Percentiles rank a stretch among this genome's conserved stretches.
Conservation (phyloP, 2,888 invertebrate species). For the Drosophila birchii region DNA sequence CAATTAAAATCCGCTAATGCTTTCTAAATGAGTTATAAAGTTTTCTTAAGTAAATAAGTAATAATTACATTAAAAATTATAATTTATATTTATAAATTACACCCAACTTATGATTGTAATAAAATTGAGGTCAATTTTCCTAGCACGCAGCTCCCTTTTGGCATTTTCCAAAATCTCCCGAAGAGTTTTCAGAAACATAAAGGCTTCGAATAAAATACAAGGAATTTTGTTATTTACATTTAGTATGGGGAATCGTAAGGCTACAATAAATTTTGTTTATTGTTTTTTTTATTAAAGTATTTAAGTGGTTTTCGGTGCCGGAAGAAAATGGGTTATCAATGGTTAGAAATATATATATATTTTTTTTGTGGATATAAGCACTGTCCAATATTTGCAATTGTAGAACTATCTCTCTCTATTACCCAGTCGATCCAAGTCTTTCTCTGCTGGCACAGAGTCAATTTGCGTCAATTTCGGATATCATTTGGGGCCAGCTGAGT, state of each 20-base stretch:
- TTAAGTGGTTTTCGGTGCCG: not conserved
- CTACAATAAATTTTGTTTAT: constrained; percentile 5
- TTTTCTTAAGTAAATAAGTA: not conserved
- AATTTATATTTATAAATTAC: too few species aligned
- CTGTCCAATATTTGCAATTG: constrained; percentile 61
- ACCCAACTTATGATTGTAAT: too few species aligned
- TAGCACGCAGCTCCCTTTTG: not conserved
- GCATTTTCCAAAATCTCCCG: not conserved
- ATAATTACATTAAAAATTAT: not conserved
- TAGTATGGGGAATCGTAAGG: not conserved
- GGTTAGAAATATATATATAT: not conserved
- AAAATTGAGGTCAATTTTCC: too few species aligned
- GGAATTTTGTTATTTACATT: constrained; percentile 15
- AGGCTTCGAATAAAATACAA: constrained; percentile 8
- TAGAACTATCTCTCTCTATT: constrained; percentile 11
- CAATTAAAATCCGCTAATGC: not conserved
- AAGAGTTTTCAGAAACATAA: not conserved
- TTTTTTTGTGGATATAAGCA: constrained; percentile 26
- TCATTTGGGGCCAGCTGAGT: constrained; percentile 17
- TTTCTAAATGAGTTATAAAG: not conserved
- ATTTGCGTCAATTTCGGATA: constrained; percentile 32
- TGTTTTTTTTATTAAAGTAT: not conserved
- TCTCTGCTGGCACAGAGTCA: constrained; percentile 43
- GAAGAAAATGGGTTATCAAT: constrained; percentile 9
- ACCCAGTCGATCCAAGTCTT: constrained; percentile 4